Evolutionary conservation across 2,113 vertebrate genomes (phyloP).

Genomic region (Prunella himalayana): DNA sequence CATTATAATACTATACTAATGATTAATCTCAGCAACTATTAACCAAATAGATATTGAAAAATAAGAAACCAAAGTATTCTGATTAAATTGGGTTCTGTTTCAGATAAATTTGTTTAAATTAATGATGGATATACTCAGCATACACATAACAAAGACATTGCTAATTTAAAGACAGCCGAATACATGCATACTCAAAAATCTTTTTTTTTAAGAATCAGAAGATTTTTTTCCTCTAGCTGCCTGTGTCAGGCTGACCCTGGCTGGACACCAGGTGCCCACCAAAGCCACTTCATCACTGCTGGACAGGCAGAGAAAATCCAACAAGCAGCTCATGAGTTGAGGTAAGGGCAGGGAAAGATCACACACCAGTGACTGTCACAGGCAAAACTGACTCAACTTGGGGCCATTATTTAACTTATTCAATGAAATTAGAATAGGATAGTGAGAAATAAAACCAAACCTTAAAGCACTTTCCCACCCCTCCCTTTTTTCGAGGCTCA

Average conservation of each 20-base stretch:
- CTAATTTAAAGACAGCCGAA: not conserved
- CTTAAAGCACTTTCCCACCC: not conserved
- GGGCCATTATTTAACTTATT: not conserved
- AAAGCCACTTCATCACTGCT: not conserved
- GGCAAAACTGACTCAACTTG: fast-evolving
- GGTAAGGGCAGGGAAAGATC: not conserved
- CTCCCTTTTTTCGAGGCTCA: not conserved
- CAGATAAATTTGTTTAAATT: not conserved
- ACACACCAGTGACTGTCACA: fast-evolving
- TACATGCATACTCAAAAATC: not conserved
- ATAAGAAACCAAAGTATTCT: not conserved
- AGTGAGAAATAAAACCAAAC: not conserved
- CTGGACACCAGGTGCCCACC: not conserved
- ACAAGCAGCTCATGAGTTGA: fast-evolving
- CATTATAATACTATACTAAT: not conserved
- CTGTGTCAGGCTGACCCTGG: not conserved
- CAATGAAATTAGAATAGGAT: not conserved
- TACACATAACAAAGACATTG: not conserved
- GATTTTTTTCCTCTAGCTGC: not conserved
- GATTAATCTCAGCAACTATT: not conserved
- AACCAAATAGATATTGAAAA: not conserved
- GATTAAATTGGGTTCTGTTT: not conserved
- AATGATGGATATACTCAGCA: not conserved
- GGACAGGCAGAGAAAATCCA: not conserved
- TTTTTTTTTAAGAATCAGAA: not conserved